These are phyloP conservation scores for Poecile montanus DNA, from an alignment of 2,797 vertebrate species.

Conservation along the genomic window DNA sequence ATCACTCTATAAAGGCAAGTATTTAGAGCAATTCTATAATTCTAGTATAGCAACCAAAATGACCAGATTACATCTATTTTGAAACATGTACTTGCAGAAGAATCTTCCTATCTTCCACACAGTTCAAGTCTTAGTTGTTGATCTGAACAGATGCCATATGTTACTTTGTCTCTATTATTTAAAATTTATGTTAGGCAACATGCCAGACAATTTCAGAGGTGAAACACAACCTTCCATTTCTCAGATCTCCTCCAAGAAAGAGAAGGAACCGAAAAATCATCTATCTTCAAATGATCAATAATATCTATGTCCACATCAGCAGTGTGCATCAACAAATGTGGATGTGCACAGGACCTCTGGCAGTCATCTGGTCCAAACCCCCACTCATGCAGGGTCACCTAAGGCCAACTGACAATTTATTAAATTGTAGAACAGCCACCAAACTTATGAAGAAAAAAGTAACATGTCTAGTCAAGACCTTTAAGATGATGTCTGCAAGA, in stretches of 20 bases:
- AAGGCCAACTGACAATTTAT: neutral
- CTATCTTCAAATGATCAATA: neutral
- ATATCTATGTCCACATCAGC: neutral
- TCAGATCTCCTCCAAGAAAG: neutral
- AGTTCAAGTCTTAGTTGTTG: neutral
- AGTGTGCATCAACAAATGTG: neutral
- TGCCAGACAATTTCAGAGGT: neutral
- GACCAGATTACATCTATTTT: neutral
- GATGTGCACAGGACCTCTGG: neutral
- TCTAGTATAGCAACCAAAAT: neutral
- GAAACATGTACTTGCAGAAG: neutral
- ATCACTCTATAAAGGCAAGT: neutral
- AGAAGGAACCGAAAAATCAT: neutral
- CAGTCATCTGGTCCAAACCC: neutral
- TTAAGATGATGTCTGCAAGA: neutral
- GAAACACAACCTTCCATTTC: neutral
- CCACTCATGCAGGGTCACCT: neutral
- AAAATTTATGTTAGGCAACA: neutral
- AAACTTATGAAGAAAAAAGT: neutral
- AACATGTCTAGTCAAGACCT: neutral
- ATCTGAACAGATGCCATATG: neutral
- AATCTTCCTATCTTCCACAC: neutral
- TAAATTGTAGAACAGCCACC: neutral
- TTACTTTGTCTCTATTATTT: neutral
- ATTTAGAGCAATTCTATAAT: neutral